These are phyloP conservation scores for Embiotoca jacksoni DNA, from an alignment of 2,113 vertebrate species.

Conservation along the genomic window DNA sequence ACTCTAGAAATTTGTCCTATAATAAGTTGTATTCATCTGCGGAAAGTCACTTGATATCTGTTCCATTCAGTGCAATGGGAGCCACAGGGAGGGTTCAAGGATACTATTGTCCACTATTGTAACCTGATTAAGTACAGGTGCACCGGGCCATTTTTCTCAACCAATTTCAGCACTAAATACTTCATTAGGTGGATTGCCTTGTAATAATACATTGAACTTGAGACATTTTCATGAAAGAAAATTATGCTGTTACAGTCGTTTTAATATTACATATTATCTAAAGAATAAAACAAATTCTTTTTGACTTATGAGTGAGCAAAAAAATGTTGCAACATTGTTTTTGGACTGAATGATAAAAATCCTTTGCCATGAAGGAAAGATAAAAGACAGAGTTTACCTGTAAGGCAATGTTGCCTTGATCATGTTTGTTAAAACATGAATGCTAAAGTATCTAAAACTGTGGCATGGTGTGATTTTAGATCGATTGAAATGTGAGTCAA, in stretches of 20 bases:
- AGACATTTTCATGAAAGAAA: too few relatives aligned
- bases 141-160: conserved; percentile 4
- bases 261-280: background rate
- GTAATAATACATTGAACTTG: background rate
- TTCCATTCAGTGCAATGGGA: conserved; percentile 7
- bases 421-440: conserved; percentile 5
- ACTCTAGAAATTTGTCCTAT: background rate
- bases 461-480: background rate
- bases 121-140: conserved; percentile 22
- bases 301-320: background rate
- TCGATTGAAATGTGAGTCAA: background rate
- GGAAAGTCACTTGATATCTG: background rate
- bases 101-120: conserved; percentile 22
- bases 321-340: too few relatives aligned
- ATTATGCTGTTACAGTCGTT: background rate
- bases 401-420: background rate
- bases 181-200: background rate
- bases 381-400: background rate
- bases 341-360: background rate
- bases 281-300: background rate
- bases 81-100: conserved; percentile 7
- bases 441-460: background rate
- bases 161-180: background rate
- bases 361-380: background rate
- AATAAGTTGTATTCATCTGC: conserved; percentile 7